Base-by-base conservation (phyloP, 2,797 vertebrate genomes). In the Chloroceryle amazona region DNA sequence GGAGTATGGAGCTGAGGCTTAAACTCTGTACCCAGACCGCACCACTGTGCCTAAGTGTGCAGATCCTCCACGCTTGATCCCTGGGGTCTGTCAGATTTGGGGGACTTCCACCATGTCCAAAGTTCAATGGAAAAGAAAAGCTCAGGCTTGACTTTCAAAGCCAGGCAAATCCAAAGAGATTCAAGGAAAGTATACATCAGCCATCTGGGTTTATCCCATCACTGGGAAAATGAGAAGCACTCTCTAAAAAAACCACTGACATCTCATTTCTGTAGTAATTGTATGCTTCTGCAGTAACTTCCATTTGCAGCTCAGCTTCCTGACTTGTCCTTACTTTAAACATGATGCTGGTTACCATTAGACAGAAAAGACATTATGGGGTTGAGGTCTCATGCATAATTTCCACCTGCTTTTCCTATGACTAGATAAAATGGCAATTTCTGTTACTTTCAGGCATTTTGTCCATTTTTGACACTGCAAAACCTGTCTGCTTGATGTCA, bases 1-100 rank as follows among this genome's bases (percentile, higher is more conserved):
- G 62, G 55, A 83, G 66, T 9, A 19, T 0, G 1, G 46, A 74
- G 39, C 0, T 28, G 51, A 81, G 46, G 72, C 41, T 90, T 58
- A 17, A 91, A 81, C 71, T 73, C 62, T 13, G 33, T 84, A 55
- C 81, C 95, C 85, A 46, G 65, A 70, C 67, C 4, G 46, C 60
- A 75, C 18, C 0, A 1, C 41, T 67, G 82, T 37, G 76, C 72
- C 49, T 42, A 58, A 65, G 68, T 8, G 2, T 63, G 49, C 51
- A 54, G 37, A 22, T 62, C 39, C 72, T 65, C 58, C 31, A 22
- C 1, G 0, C 51, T 2, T 8, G 23, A 79, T 52, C 57, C 33
- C 55, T 3, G 13, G 14, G 31, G 8, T 11, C 39, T n/a, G 17
- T 26, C 44, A 63, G n/a, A 6, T 28, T 39, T 52, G 1, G 7